Evolutionary conservation across 2,113 vertebrate species (phyloP).

Genomic region (Daphoenositta chrysoptera): DNA sequence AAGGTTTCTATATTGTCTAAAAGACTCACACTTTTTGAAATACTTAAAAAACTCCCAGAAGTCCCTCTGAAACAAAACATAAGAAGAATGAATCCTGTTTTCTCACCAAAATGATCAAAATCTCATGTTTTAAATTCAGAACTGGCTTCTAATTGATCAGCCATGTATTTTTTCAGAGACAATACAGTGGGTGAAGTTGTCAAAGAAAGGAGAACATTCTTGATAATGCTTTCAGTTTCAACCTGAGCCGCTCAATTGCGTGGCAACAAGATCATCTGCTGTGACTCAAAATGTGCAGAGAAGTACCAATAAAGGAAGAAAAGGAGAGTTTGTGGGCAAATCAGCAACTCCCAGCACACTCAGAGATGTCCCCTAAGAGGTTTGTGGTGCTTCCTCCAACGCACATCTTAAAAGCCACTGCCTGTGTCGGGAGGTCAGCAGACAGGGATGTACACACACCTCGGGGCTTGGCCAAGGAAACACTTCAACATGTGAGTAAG

Average conservation of each 20-base stretch:
- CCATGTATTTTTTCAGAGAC: not conserved
- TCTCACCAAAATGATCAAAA: not conserved
- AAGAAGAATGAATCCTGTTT: not conserved
- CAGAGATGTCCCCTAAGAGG: constrained; percentile 62
- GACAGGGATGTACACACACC: not conserved
- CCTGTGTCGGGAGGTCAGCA: not conserved
- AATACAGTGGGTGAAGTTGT: not conserved
- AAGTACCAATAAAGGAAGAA: constrained; percentile 1
- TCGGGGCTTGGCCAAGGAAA: not conserved
- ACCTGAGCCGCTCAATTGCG: not conserved
- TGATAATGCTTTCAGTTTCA: not conserved
- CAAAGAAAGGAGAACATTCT: not conserved
- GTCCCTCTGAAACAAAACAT: not conserved
- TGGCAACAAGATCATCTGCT: constrained; percentile 6
- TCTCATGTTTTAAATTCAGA: not conserved
- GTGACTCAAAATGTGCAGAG: constrained; percentile 67
- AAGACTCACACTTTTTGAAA: not conserved
- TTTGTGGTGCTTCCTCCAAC: not conserved
- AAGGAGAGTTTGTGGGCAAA: not conserved
- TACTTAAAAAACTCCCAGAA: not conserved
- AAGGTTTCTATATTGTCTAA: not conserved
- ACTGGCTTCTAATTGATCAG: not conserved
- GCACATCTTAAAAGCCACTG: not conserved
- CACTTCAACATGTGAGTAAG: not conserved
- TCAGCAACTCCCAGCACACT: constrained; percentile 57